These are phyloP conservation scores for Spodoptera picta DNA, from an alignment of 2,888 invertebrate species.

Conservation along the genomic window DNA sequence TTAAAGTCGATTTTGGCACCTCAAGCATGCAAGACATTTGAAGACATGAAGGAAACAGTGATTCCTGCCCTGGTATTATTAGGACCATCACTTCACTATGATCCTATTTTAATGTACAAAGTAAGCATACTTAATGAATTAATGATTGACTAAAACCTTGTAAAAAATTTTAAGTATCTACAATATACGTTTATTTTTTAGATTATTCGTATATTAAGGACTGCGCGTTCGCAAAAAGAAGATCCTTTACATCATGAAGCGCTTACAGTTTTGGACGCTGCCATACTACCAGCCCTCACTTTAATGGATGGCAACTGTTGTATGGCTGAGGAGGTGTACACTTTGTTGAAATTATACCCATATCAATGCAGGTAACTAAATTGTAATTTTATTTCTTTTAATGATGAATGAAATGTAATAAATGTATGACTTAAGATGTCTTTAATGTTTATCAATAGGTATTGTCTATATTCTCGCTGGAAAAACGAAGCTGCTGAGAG, in stretches of 20 bases:
- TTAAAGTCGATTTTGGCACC: conserved; percentile 90
- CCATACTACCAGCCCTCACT: conserved; percentile 96
- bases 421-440: neutral
- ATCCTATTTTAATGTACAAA: conserved; percentile 97
- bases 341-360: conserved; percentile 94
- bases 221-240: conserved; percentile 73
- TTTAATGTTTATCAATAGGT: conserved; percentile 81
- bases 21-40: conserved; percentile 90
- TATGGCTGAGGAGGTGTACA: conserved; percentile 98
- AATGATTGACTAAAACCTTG: neutral
- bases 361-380: conserved; percentile 92
- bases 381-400: neutral
- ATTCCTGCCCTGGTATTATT: conserved; percentile 95
- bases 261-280: conserved; percentile 95
- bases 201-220: conserved; percentile 83
- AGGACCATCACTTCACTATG: conserved; percentile 96
- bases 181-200: conserved; percentile 51
- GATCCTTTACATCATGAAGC: conserved; percentile 94
- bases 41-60: conserved; percentile 92
- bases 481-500: conserved; percentile 94
- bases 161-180: neutral
- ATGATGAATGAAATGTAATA: neutral
- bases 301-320: conserved; percentile 98
- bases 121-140: conserved; percentile 63
- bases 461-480: conserved; percentile 98